Conservation (phyloP, 2,113 vertebrate species). For the Empidonax traillii region DNA sequence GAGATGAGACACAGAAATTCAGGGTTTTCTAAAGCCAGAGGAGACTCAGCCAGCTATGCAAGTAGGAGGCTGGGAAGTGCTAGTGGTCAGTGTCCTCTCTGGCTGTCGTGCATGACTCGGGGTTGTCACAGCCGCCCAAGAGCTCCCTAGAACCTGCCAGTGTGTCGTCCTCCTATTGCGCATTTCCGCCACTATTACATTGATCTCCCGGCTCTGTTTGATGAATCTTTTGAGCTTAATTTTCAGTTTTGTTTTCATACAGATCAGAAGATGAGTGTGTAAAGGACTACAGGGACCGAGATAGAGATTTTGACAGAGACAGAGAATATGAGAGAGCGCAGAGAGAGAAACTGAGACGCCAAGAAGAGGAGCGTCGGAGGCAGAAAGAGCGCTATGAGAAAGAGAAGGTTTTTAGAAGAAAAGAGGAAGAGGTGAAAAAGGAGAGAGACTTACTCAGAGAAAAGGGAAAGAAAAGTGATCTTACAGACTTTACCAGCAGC, state of each 20-base stretch:
- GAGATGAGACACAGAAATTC: not conserved
- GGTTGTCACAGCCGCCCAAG: not conserved
- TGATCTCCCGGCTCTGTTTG: constrained; percentile 37
- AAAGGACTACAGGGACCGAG: constrained; percentile 88
- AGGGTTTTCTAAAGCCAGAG: not conserved
- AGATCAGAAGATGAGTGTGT: constrained; percentile 85
- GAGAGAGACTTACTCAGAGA: constrained; percentile 86
- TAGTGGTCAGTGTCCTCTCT: not conserved
- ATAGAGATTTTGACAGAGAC: constrained; percentile 86
- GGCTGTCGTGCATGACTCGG: constrained; percentile 13
- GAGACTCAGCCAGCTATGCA: not conserved
- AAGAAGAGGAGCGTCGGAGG: constrained; percentile 90
- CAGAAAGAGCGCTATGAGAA: constrained; percentile 90
- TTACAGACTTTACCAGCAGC: constrained; percentile 73
- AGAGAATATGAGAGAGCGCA: constrained; percentile 84
- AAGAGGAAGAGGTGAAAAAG: constrained; percentile 87
- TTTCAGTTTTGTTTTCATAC: constrained; percentile 68
- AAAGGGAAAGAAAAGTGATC: constrained; percentile 82
- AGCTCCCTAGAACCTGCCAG: constrained; percentile 39
- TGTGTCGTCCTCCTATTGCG: not conserved
- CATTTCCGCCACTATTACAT: constrained; percentile 22
- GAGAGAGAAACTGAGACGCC: constrained; percentile 85
- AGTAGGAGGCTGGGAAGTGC: not conserved
- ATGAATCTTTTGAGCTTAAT: constrained; percentile 59
- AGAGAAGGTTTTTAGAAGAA: constrained; percentile 85